These are phyloP conservation scores for Neodiprion lecontei DNA, from an alignment of 1,140 invertebrate species.

Conservation along the genomic window DNA sequence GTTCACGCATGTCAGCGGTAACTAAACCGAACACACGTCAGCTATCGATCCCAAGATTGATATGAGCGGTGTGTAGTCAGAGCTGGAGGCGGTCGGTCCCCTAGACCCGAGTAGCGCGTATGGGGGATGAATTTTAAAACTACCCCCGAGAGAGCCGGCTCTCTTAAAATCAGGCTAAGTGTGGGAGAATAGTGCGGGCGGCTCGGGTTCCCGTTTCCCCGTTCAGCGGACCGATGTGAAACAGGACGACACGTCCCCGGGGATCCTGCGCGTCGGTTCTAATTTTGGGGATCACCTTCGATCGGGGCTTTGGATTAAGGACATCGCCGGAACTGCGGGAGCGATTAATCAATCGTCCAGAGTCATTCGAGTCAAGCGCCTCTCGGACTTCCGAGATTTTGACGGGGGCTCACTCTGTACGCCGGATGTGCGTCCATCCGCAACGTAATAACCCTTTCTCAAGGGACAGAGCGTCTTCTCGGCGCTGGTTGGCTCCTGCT, in stretches of 20 bases:
- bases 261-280: conserved; percentile 34
- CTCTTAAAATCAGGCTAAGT: conserved; percentile 48
- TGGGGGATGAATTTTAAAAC: conserved; percentile 58
- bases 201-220: not conserved
- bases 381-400: too few relatives aligned
- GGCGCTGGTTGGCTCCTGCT: not conserved
- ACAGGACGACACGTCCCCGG: conserved; percentile 40
- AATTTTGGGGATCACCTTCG: conserved; percentile 14
- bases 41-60: conserved; percentile 31
- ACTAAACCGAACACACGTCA: not conserved
- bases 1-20: not conserved
- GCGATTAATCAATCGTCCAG: too few relatives aligned
- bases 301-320: not conserved
- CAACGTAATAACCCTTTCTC: too few relatives aligned
- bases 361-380: too few relatives aligned
- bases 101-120: conserved; percentile 29
- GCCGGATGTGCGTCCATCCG: too few relatives aligned
- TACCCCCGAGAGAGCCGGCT: conserved; percentile 46
- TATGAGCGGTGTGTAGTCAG: conserved; percentile 40
- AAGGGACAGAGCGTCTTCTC: too few relatives aligned
- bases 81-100: not conserved
- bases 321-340: too few relatives aligned
- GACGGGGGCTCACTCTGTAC: too few relatives aligned
- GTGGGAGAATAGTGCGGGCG: conserved; percentile 19
- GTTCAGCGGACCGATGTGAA: not conserved